Conservation (phyloP, 2,797 vertebrate species). For the Heliangelus exortis region DNA sequence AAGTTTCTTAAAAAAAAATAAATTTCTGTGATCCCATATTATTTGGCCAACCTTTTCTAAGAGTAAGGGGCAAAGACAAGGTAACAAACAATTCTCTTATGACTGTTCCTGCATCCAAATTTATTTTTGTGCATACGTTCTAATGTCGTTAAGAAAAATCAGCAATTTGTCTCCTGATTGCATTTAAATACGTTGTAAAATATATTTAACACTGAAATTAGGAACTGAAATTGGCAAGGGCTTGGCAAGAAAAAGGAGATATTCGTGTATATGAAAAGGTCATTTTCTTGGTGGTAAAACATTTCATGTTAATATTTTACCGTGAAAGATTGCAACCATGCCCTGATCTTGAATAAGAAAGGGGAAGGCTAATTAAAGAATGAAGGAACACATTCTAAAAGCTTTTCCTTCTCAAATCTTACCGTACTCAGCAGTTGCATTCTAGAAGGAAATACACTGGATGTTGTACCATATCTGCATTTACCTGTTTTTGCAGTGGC, state of each 20-base stretch:
- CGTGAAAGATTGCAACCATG: not conserved
- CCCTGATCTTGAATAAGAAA: not conserved
- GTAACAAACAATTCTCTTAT: not conserved
- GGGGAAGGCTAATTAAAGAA: conserved; percentile 38
- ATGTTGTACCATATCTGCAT: conserved; percentile 20
- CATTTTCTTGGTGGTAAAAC: conserved; percentile 4
- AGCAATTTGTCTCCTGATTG: not conserved
- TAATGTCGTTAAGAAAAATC: not conserved
- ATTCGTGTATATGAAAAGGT: not conserved
- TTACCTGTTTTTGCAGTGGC: not conserved
- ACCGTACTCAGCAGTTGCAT: not conserved
- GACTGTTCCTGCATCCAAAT: not conserved
- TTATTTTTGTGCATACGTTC: not conserved
- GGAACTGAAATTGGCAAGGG: conserved; percentile 39
- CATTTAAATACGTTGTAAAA: not conserved
- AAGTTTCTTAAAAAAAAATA: not conserved
- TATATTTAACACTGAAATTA: not conserved
- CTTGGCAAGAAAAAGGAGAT: not conserved
- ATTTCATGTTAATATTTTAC: not conserved
- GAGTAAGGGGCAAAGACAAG: not conserved
- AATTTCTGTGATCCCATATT: not conserved
- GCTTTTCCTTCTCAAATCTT: not conserved
- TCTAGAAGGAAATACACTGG: not conserved
- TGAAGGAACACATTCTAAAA: not conserved
- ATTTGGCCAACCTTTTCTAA: not conserved